Base-by-base conservation (phyloP, 2,797 vertebrate species). In the Macrochelys suwanniensis region DNA sequence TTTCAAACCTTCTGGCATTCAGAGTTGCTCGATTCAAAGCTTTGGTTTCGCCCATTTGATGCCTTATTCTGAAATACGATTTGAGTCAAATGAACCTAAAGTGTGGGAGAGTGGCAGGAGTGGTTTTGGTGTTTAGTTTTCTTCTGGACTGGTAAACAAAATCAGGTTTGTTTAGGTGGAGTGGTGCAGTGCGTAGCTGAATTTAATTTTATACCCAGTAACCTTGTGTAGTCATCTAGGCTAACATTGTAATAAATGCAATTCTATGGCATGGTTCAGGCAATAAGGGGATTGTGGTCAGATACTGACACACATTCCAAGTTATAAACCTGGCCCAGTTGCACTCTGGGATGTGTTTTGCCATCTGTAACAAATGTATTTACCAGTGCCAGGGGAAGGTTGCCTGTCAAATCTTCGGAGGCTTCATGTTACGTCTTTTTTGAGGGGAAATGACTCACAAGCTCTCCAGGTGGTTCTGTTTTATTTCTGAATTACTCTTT, bases 401-500 rank as follows among this genome's bases (percentile, higher is more conserved):
- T 84, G 15, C 28, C 5, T 4, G 13, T 76, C 84, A 51, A 51
- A 0, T 0, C 85, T 11, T 61, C 3, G 45, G 47, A 81, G 16
- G 80, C 47, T 65, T 1, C 1, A 33, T 31, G 37, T 25, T 0
- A 0, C 23, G 0, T 0, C 0, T 0, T 3, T 3, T 3, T 25
- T 0, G 49, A 42, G 8, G n/a, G 65, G 37, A 91, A 96, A 93
- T 26, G 94, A 97, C 31, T 45, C 91, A 50, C 68, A 89, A 88
- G n/a, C 42, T 77, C 42, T 51, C 89, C 91, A 95, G 92, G 89
- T 96, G 96, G 98, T 98, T 98, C 92, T 98, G 97, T 97, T 98
- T 99, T 99, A 99, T 98, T 98, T 98, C 95, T 95, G 96, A 97
- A 97, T 99, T 99, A 98, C 99, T 98, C 93, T 99, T 99, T 99